Evolutionary conservation across 2,888 invertebrate species (phyloP), one percentile per base, ranked within the genome.

Genomic region (Tetheella fluctuosa): DNA sequence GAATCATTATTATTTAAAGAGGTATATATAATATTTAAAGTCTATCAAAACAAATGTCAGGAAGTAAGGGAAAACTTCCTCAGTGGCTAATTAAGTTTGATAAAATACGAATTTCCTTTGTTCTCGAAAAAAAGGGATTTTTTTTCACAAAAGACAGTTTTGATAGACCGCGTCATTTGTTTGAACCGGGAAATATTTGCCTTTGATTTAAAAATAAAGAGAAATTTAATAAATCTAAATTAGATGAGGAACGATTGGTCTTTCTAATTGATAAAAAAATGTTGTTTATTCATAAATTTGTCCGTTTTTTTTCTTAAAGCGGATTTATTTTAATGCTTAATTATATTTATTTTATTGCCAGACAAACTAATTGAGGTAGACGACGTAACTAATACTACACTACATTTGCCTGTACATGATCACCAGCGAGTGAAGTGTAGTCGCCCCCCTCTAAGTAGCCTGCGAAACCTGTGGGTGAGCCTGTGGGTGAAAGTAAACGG

Each of bases 51-150:
- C 65, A 69, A 69, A 48, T 10, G 48, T 64, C 70, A 69, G 63
- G 61, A 67, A 68, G 73, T 64, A 72, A 69, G 71, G 72, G 67
- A 63, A 65, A 73, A 64, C 61, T 71, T 67, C 64, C 63, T 74
- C 73, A 80, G 77, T 76, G 69, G 68, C 70, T 79, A 80, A 82
- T 83, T 80, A 80, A 74, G 70, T 80, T 79, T 77, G 70, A 78
- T 73, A 74, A 74, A 80, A 79, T 76, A 74, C 63, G 66, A 74
- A 74, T 70, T 77, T 77, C 71, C 71, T 79, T 84, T 81, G 79
- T 80, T 78, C 75, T 70, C 65, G 65, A 70, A 75, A n/a, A 62
- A 63, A 75, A 72, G 70, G 34, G 74, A 77, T 69, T 63, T 53
- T 58, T 71, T 74, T 54, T 57, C 68, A 71, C 70, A 71, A 75